Percentiles rank a stretch among this genome's conserved stretches.
These are phyloP conservation scores for Globodera rostochiensis DNA, from an alignment of 1,140 invertebrate genomes.

Conservation along the genomic window DNA sequence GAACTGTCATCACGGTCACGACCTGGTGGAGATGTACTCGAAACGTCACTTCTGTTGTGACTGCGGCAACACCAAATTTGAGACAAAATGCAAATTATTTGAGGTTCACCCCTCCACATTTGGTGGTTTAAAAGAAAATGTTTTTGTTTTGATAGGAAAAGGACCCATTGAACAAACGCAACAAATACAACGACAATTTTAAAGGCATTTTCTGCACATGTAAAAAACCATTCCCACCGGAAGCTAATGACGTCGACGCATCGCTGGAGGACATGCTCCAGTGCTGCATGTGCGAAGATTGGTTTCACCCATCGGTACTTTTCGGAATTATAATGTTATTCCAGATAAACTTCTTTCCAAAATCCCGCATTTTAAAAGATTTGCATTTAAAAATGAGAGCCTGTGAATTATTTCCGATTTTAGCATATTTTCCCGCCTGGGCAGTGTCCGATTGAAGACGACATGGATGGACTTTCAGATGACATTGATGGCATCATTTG, in stretches of 20 bases:
- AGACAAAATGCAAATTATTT: conserved; percentile 75
- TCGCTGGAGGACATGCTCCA: conserved; percentile 90
- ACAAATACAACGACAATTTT: conserved; percentile 94
- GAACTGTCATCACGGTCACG: conserved; percentile 92
- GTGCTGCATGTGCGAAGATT: conserved; percentile 95
- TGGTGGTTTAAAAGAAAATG: neutral
- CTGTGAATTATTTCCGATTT: neutral
- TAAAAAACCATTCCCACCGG: conserved; percentile 90
- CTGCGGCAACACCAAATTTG: conserved; percentile 88
- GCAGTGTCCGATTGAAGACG: conserved; percentile 6
- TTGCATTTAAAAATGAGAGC: neutral
- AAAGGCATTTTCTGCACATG: conserved; percentile 88
- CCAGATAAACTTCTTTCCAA: neutral
- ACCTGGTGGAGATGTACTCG: conserved; percentile 92
- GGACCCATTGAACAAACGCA: conserved; percentile 74
- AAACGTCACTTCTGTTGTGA: conserved; percentile 94
- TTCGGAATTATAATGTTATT: neutral
- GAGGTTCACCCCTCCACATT: conserved; percentile 66
- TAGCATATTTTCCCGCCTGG: conserved; percentile 9
- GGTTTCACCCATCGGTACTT: conserved; percentile 76
- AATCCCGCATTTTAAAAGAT: neutral
- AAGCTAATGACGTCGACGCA: conserved; percentile 66
- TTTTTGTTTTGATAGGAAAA: conserved; percentile 67
- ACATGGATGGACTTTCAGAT: neutral
- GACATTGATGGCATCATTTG: conserved; percentile 45